Evolutionary conservation across 2,797 vertebrate genomes (phyloP).

Genomic region (Anableps anableps): DNA sequence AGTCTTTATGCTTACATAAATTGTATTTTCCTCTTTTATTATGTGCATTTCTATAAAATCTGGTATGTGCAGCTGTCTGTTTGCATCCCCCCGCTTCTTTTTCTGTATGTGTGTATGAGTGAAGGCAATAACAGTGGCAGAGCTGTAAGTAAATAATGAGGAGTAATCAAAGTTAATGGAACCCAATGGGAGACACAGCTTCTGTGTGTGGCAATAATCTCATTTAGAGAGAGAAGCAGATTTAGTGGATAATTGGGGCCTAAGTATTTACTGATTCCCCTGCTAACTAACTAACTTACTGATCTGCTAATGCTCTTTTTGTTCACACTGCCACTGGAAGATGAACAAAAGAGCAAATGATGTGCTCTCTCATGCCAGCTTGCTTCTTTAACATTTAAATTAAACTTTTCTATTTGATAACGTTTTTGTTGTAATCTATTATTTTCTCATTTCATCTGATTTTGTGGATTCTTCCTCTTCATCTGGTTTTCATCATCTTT

Average conservation of each 20-base stretch:
- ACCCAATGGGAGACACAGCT: constrained; percentile 85
- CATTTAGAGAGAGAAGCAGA: constrained; percentile 84
- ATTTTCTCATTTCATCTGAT: background rate
- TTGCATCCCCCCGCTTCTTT: constrained; percentile 19
- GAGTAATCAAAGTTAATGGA: constrained; percentile 89
- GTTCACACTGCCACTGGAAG: constrained; percentile 59
- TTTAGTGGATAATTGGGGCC: constrained; percentile 86
- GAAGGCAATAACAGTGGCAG: constrained; percentile 80
- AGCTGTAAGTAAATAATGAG: constrained; percentile 90
- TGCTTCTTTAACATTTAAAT: background rate
- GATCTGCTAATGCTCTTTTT: constrained; percentile 72
- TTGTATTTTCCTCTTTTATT: constrained; percentile 22
- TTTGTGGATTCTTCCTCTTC: background rate
- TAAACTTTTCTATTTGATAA: background rate
- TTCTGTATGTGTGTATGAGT: constrained; percentile 49
- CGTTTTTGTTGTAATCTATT: background rate
- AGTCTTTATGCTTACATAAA: constrained; percentile 46
- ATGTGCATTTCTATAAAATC: constrained; percentile 40
- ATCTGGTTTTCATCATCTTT: background rate
- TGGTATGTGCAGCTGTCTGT: constrained; percentile 23
- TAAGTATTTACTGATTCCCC: constrained; percentile 83
- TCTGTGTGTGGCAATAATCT: constrained; percentile 85
- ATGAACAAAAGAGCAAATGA: constrained; percentile 56
- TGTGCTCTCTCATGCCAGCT: constrained; percentile 7
- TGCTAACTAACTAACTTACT: constrained; percentile 80